These are phyloP conservation scores for Acleris cristana DNA, from an alignment of 2,888 invertebrate species.

Conservation along the genomic window DNA sequence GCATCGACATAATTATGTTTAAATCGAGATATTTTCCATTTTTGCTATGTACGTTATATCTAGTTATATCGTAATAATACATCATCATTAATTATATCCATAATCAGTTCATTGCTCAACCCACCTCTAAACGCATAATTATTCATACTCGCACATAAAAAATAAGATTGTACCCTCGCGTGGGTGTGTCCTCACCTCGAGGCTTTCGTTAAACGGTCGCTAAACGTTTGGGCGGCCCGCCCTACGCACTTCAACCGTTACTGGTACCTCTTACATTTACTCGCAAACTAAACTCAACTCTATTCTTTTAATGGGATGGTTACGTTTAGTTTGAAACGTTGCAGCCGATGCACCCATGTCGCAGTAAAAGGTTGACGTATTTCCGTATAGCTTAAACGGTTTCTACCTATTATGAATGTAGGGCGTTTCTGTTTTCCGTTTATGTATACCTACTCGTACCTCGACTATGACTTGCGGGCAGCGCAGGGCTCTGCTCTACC, in stretches of 20 bases:
- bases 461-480: neutral
- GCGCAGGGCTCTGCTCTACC: neutral
- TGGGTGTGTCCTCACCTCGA: conserved; percentile 77
- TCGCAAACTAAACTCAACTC: conserved; percentile 48
- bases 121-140: neutral
- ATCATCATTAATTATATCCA: neutral
- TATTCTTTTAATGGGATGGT: conserved; percentile 46
- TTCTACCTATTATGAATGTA: conserved; percentile 63
- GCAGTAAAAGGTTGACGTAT: conserved; percentile 59
- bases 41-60: too few relatives aligned
- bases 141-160: conserved; percentile 1
- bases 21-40: too few relatives aligned
- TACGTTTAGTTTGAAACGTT: conserved; percentile 33
- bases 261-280: conserved; percentile 47
- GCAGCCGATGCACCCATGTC: conserved; percentile 59
- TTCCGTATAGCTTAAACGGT: conserved; percentile 74
- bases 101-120: neutral
- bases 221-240: conserved; percentile 84
- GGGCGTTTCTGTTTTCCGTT: conserved; percentile 63
- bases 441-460: conserved; percentile 45
- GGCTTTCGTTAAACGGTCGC: conserved; percentile 79
- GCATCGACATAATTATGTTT: too few relatives aligned
- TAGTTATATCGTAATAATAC: too few relatives aligned
- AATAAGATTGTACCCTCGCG: conserved; percentile 47
- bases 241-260: conserved; percentile 68